Base-by-base conservation (phyloP, 2,797 vertebrate species). In the Ctenosaura bakeri region DNA sequence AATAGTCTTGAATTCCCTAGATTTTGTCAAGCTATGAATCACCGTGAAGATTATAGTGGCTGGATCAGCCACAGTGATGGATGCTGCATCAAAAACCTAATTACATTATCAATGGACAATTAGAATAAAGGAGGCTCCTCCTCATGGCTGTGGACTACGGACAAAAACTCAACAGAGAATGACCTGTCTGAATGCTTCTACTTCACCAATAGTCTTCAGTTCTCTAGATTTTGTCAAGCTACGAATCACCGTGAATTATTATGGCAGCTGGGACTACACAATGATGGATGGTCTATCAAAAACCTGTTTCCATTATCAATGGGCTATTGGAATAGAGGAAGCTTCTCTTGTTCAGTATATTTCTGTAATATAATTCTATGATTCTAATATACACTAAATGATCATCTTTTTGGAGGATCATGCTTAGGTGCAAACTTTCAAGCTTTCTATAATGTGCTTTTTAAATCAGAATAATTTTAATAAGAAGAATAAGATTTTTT, bases 21-120 rank as follows among this genome's bases (percentile, higher is more conserved):
- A 66, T 83, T 83, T 66, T 83, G 82, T 6, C 12, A 14, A 35
- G 38, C 59, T 38, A 0, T 83, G 38, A 14, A 66, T 66, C 82
- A 83, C 66, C 4, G 84, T 86, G 84, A 13, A n/a, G 20, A 74
- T 74, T 9, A 42, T 35, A 54, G 83, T 26, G 4, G 42, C 42
- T 46, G 20, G n/a, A 1, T 6, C 46, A 54, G 0, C 46, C 84
- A 86, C 69, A 74, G 84, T 86, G 84, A 86, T 26, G 12, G 24
- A 20, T 32, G 14, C 62, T 9, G 2, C 32, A 59, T 56, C 73
- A 77, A 74, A 87, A 86, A 86, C 69, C 50, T 50, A 1, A 12
- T 10, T 29, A 62, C 3, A 1, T 1, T 62, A 1, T 62, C 20
- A 64, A 3, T 3, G 0, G 2, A n/a, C 29, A 46, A 50, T 3